Percentiles rank a stretch among this genome's conserved stretches.
These are phyloP conservation scores for Luidia sarsii DNA, from an alignment of 53 echinoderm and acorn worm genomes.

Conservation along the genomic window DNA sequence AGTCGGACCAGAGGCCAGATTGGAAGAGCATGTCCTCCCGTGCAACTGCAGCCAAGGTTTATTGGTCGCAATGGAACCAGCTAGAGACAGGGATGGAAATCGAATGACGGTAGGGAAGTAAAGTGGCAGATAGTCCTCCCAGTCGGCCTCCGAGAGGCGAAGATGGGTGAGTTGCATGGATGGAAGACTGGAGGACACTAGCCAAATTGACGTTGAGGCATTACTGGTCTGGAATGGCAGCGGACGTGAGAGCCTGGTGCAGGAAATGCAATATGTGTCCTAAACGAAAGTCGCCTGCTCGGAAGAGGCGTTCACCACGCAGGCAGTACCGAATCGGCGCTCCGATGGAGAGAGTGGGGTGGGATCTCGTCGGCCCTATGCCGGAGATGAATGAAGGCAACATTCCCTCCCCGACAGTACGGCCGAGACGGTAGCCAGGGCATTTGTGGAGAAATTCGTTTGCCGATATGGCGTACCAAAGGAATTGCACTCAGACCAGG, in stretches of 20 bases:
- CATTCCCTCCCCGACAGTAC: not conserved
- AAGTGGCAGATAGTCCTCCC: slow-evolving; percentile 38
- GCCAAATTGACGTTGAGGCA: not conserved
- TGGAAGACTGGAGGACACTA: not conserved
- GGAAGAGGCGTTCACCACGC: slow-evolving; percentile 16
- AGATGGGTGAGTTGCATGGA: slow-evolving; percentile 50
- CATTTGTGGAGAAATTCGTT: not conserved
- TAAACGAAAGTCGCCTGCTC: slow-evolving; percentile 33
- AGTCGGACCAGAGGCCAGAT: not conserved
- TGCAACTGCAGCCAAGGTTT: not conserved
- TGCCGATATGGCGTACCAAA: not conserved
- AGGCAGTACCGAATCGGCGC: slow-evolving; percentile 7
- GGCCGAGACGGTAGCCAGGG: not conserved
- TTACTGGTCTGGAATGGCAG: not conserved
- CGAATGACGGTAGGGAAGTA: not conserved
- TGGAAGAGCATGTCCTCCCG: not conserved
- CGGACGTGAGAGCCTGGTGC: slow-evolving; percentile 1
- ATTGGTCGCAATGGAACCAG: slow-evolving; percentile 41
- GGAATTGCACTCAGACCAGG: slow-evolving; percentile 18
- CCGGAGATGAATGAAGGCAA: not conserved
- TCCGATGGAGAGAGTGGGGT: slow-evolving; percentile 57
- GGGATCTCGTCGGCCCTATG: slow-evolving; percentile 51
- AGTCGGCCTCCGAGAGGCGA: not conserved
- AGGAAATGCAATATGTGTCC: slow-evolving; percentile 44
- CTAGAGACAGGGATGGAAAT: slow-evolving; percentile 14